A percentile compares a stretch with the other conserved stretches of the same genome.
These are phyloP conservation scores for Ips nitidus DNA, from an alignment of 1,140 invertebrate species.

Conservation along the genomic window DNA sequence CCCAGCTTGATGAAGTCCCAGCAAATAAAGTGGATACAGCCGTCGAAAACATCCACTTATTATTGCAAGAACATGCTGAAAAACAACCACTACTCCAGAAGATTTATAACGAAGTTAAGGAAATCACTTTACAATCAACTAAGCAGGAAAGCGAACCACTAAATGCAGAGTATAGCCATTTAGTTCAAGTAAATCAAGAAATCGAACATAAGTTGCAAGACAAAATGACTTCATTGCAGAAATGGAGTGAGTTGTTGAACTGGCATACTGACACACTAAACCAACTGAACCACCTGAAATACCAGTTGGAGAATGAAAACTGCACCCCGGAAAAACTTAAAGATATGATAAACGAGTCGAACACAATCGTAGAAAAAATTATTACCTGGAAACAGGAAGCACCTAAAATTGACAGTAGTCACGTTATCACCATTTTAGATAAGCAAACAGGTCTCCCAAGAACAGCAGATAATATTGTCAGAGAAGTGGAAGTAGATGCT, in stretches of 20 bases:
- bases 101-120: conserved; percentile 82
- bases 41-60: conserved; percentile 75
- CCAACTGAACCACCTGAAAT: conserved; percentile 77
- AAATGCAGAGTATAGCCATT: conserved; percentile 70
- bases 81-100: conserved; percentile 71
- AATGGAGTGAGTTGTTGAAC: conserved; percentile 79
- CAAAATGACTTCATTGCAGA: conserved; percentile 75
- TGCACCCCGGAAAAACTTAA: conserved; percentile 65
- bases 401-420: conserved; percentile 66
- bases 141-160: conserved; percentile 72
- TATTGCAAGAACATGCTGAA: conserved; percentile 79
- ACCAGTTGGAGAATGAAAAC: conserved; percentile 72
- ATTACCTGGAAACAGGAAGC: conserved; percentile 69
- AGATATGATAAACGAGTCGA: conserved; percentile 67
- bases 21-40: conserved; percentile 76
- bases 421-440: conserved; percentile 62
- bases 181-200: conserved; percentile 75
- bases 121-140: conserved; percentile 66
- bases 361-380: conserved; percentile 65
- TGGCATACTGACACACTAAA: conserved; percentile 81
- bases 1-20: conserved; percentile 77
- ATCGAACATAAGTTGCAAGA: conserved; percentile 73
- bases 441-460: conserved; percentile 66
- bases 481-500: conserved; percentile 69
- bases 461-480: conserved; percentile 67